These are phyloP conservation scores for Nylanderia fulva DNA, from an alignment of 1,140 invertebrate genomes.

Conservation along the genomic window DNA sequence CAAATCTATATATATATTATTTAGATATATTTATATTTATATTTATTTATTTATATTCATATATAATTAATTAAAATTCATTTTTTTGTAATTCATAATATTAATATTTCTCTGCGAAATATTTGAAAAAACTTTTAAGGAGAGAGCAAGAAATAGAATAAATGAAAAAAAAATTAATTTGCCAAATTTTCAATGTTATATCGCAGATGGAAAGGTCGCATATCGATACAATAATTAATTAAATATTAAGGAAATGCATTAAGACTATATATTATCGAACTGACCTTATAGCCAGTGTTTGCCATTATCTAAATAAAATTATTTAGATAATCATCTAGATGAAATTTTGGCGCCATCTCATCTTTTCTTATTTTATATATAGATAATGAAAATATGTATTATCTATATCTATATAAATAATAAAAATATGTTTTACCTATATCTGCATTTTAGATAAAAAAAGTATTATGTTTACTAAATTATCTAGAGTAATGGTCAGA, in stretches of 20 bases:
- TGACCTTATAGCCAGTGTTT: constrained; percentile 4
- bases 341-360: no score
- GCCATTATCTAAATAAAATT: no score
- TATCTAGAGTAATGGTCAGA: no score
- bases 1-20: background rate
- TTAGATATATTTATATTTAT: background rate
- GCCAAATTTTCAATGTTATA: background rate
- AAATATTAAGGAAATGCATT: background rate
- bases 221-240: background rate
- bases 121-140: no score
- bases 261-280: background rate
- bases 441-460: no score
- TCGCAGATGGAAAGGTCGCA: no score
- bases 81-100: background rate
- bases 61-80: constrained; percentile 12
- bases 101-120: background rate
- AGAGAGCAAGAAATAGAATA: background rate
- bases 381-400: no score
- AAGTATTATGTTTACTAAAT: no score
- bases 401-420: no score
- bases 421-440: no score
- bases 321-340: no score
- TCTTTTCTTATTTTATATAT: no score
- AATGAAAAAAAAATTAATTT: background rate
- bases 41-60: background rate